These are phyloP conservation scores for Dyspetes luteomarginatus DNA, from an alignment of 2,888 invertebrate genomes.

Conservation along the genomic window DNA sequence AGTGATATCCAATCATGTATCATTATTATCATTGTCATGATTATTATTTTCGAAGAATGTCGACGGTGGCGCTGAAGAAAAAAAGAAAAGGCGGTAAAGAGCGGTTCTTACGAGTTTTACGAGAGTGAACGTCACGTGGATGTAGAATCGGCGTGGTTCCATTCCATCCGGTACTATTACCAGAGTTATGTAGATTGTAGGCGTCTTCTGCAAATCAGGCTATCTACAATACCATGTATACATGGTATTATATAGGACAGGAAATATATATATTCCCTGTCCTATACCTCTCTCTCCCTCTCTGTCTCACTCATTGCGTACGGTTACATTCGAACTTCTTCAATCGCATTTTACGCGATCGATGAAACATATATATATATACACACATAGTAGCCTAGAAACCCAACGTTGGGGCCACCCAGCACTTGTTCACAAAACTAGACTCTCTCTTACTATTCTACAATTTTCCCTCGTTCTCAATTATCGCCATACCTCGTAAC, in stretches of 20 bases:
- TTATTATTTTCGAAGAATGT: slow-evolving; percentile 34
- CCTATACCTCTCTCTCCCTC: slow-evolving; percentile 19
- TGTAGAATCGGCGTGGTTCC: slow-evolving; percentile 63
- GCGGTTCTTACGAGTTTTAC: slow-evolving; percentile 7
- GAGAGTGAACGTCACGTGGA: slow-evolving; percentile 71
- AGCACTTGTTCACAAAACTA: slow-evolving; percentile 23
- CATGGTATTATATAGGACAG: slow-evolving; percentile 10
- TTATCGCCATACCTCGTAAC: background rate
- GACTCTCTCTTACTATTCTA: slow-evolving; percentile 13
- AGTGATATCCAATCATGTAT: background rate
- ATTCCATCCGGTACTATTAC: slow-evolving; percentile 46
- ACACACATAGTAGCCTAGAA: too few relatives aligned
- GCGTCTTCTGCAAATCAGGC: slow-evolving; percentile 49
- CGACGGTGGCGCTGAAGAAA: slow-evolving; percentile 42
- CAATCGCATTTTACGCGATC: slow-evolving; percentile 70
- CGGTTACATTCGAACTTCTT: slow-evolving; percentile 57
- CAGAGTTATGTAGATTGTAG: slow-evolving; percentile 43
- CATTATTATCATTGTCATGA: slow-evolving; percentile 29
- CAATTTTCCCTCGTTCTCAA: slow-evolving; percentile 18
- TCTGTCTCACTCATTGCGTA: background rate
- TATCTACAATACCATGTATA: slow-evolving; percentile 11
- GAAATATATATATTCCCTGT: too few relatives aligned
- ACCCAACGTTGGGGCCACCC: slow-evolving; percentile 45
- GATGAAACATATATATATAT: slow-evolving; percentile 66
- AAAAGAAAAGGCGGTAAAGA: slow-evolving; percentile 30